Evolutionary conservation across 2,888 invertebrate species (phyloP), one percentile per base, ranked within the genome.

Genomic region (Scaptomyza polygonia): DNA sequence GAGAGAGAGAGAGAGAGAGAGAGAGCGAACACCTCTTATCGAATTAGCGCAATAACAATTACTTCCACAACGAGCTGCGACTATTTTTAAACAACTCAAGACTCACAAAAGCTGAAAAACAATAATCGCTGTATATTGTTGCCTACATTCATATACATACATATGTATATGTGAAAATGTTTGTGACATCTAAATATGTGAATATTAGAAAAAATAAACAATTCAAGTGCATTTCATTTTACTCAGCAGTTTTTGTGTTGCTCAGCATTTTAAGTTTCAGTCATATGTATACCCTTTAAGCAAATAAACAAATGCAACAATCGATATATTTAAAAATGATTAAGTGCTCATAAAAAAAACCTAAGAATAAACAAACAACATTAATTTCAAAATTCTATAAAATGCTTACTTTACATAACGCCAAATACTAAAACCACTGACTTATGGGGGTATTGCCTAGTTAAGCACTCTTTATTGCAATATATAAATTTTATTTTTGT

Each of bases 11-110:
- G n/a, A n/a, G n/a, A n/a, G n/a, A 16, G 27, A 47, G 25, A 45
- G 29, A 21, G 34, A 42, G n/a, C n/a, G n/a, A 39, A 0, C 63
- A 55, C 61, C 72, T 49, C 75, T 75, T 73, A 70, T 75, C 75
- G 65, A 70, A 75, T 75, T 69, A 70, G 70, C 55, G 48, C 64
- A 69, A 64, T 64, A 72, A 72, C 45, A 74, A 71, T 61, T 66
- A 67, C 53, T 42, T 57, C 40, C 52, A 51, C 62, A 30, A 51
- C 30, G 45, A 70, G 54, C 54, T 34, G 55, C 21, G 68, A 59
- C 75, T 75, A 72, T 72, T 69, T 75, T 70, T 70, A 75, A 69
- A 64, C 39, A 64, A 58, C 52, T 68, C 43, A 54, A 40, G n/a
- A 11, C 11, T 62, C n/a, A n/a, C 40, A 53, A 71, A 55, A 61